Percentiles rank a stretch among this genome's conserved stretches.
phyloP scores from a whole-genome alignment of 2,888 invertebrate species.

The Mantis religiosa region DNA sequence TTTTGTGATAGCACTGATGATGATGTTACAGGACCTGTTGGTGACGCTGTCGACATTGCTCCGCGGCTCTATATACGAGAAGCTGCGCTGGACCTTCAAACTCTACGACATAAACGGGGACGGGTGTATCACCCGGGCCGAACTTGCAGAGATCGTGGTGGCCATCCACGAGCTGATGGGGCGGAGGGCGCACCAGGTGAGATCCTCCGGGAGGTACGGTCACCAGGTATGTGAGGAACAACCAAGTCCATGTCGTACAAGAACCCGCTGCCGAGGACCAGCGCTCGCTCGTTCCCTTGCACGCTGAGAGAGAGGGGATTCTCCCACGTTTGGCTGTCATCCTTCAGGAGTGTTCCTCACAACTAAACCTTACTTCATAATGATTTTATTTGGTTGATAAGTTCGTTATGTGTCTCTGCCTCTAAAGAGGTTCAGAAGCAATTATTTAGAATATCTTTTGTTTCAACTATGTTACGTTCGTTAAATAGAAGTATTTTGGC shows the following conservation, averaged over 20 bases:
- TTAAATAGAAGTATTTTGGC: too few species aligned
- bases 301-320: not conserved
- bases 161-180: constrained; percentile 93
- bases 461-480: too few species aligned
- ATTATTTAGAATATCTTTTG: too few species aligned
- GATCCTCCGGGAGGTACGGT: constrained; percentile 13
- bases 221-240: constrained; percentile 12
- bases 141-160: constrained; percentile 80
- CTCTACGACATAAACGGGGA: constrained; percentile 95
- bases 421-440: too few species aligned
- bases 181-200: constrained; percentile 60
- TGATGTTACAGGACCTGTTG: constrained; percentile 73
- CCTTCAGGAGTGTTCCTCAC: not conserved
- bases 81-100: constrained; percentile 93
- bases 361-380: not conserved
- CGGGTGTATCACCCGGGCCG: constrained; percentile 88
- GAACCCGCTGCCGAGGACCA: not conserved
- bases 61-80: constrained; percentile 89
- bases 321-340: not conserved
- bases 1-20: not conserved
- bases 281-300: not conserved
- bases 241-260: not conserved
- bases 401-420: too few species aligned
- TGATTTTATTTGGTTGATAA: not conserved
- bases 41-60: constrained; percentile 88